A percentile compares a stretch with the other conserved stretches of the same genome.
These are phyloP conservation scores for Sericinus montela DNA, from an alignment of 2,888 invertebrate genomes.

Conservation along the genomic window DNA sequence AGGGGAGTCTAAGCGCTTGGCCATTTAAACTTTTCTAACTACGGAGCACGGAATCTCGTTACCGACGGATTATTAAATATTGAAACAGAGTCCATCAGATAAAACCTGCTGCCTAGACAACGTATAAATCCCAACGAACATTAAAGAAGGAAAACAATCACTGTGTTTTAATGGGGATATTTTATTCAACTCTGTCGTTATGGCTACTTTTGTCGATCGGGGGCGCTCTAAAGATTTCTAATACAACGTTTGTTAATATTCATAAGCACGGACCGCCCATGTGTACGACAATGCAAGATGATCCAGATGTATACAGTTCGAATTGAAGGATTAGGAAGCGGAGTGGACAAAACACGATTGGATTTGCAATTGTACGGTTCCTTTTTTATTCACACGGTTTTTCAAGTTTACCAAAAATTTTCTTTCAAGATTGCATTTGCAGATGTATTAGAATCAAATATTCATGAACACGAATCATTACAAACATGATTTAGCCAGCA, in stretches of 20 bases:
- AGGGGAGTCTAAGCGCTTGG: conserved; percentile 33
- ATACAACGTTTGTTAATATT: conserved; percentile 46
- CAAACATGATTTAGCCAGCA: not conserved
- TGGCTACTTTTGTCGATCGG: conserved; percentile 18
- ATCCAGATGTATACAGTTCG: conserved; percentile 54
- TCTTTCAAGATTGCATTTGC: not conserved
- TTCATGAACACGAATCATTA: too few species aligned
- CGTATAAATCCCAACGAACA: conserved; percentile 40
- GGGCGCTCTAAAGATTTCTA: conserved; percentile 20
- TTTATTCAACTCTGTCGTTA: conserved; percentile 35
- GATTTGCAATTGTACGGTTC: conserved; percentile 15
- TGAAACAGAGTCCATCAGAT: conserved; percentile 68
- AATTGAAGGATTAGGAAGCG: conserved; percentile 55
- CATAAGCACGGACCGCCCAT: conserved; percentile 62
- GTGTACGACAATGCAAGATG: conserved; percentile 45
- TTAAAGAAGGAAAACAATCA: conserved; percentile 51
- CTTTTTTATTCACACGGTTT: too few species aligned
- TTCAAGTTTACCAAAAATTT: conserved; percentile 18
- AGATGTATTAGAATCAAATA: too few species aligned
- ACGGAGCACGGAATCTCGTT: conserved; percentile 59
- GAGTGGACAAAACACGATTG: conserved; percentile 36
- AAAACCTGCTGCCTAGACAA: conserved; percentile 66
- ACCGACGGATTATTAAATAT: conserved; percentile 76
- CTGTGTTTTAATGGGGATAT: conserved; percentile 49
- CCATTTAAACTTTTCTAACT: conserved; percentile 76